Conservation (phyloP, 2,888 invertebrate species). For the Apoda limacodes region DNA sequence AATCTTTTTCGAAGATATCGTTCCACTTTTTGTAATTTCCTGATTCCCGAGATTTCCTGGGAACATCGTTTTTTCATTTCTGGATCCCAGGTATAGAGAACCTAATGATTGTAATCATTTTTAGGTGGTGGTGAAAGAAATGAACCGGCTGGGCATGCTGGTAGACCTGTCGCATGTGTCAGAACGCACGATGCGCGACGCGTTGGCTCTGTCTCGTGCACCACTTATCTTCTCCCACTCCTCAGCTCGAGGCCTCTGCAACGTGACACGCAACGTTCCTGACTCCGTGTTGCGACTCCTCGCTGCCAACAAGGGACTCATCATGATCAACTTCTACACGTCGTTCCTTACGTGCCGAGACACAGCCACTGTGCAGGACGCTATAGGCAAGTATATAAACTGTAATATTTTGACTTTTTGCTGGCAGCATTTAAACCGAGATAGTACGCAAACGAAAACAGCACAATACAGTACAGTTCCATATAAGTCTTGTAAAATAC, state of each 20-base stretch:
- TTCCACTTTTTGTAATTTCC: too few species aligned
- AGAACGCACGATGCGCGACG: slow-evolving; percentile 83
- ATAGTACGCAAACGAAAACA: too few species aligned
- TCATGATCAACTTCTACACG: slow-evolving; percentile 90
- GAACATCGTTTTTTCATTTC: too few species aligned
- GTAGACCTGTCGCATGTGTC: slow-evolving; percentile 88
- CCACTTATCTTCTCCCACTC: slow-evolving; percentile 91
- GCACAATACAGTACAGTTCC: too few species aligned
- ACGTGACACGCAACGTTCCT: slow-evolving; percentile 84
- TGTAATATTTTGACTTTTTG: too few species aligned
- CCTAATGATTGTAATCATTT: too few species aligned
- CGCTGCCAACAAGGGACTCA: slow-evolving; percentile 82
- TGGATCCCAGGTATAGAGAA: too few species aligned
- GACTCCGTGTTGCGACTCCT: slow-evolving; percentile 80
- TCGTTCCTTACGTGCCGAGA: slow-evolving; percentile 81
- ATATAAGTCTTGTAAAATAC: too few species aligned
- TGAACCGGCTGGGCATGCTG: slow-evolving; percentile 91
- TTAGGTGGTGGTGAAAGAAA: slow-evolving; percentile 84
- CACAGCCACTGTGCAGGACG: slow-evolving; percentile 81
- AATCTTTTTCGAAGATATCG: too few species aligned
- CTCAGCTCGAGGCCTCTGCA: slow-evolving; percentile 83
- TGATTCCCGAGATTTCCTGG: too few species aligned
- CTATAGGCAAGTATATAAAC: slow-evolving; percentile 73
- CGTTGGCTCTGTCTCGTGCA: slow-evolving; percentile 79
- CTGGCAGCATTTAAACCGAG: too few species aligned